Percentiles rank a stretch among this genome's conserved stretches.
phyloP scores from a whole-genome alignment of 2,113 vertebrate species.

The Noturus placidus region DNA sequence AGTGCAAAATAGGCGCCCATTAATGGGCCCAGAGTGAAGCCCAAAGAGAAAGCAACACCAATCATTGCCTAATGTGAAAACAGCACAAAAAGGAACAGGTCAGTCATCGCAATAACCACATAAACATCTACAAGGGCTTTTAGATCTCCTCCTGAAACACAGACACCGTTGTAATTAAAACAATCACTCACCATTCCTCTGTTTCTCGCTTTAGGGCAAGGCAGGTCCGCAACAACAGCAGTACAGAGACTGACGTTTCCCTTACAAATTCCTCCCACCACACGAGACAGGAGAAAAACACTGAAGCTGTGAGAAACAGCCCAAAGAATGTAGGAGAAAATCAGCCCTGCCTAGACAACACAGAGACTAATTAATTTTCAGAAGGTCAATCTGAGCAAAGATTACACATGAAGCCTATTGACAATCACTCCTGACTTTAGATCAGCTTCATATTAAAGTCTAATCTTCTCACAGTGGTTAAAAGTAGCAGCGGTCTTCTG shows the following conservation, averaged over 20 bases:
- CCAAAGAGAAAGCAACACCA: constrained; percentile 91
- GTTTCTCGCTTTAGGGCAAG: constrained; percentile 80
- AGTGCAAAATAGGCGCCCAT: constrained; percentile 87
- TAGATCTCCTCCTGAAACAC: not conserved
- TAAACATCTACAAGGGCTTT: not conserved
- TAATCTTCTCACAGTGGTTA: constrained; percentile 78
- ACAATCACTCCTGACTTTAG: not conserved
- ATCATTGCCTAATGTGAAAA: constrained; percentile 84
- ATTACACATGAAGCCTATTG: not conserved
- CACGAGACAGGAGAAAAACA: constrained; percentile 88
- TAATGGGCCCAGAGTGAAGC: constrained; percentile 92
- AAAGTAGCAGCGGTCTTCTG: constrained; percentile 81
- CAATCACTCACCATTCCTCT: constrained; percentile 86
- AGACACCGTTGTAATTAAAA: constrained; percentile 1
- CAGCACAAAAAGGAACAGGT: not conserved
- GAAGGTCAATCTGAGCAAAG: not conserved
- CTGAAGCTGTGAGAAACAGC: constrained; percentile 84
- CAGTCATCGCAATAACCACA: not conserved
- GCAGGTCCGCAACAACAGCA: constrained; percentile 86
- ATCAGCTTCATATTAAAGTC: not conserved
- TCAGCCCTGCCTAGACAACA: constrained; percentile 81
- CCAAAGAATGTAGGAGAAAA: constrained; percentile 87
- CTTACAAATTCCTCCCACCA: constrained; percentile 90
- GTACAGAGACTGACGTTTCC: constrained; percentile 94
- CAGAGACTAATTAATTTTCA: constrained; percentile 23